Conservation (phyloP, 2,888 invertebrate genomes). For the Dendrolimus houi region DNA sequence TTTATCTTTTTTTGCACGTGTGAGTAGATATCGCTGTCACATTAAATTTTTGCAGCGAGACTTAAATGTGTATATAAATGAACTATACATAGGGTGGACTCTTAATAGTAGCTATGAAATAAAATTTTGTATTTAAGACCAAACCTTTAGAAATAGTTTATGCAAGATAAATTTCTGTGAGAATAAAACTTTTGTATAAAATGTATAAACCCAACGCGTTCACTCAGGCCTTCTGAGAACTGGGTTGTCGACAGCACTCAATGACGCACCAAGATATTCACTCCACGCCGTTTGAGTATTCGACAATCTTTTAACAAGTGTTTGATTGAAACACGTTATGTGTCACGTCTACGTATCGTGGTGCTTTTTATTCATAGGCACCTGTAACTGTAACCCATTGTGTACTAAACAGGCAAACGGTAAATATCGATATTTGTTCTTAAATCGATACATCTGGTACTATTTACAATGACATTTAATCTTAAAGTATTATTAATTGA, state of each 20-base stretch:
- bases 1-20: too few species aligned
- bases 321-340: neutral
- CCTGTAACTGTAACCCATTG: neutral
- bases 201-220: neutral
- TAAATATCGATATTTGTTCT: neutral
- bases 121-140: too few species aligned
- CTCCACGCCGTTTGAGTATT: slow-evolving; percentile 1
- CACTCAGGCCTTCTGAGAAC: slow-evolving; percentile 6
- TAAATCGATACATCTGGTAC: neutral
- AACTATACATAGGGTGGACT: too few species aligned
- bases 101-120: too few species aligned
- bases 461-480: too few species aligned
- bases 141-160: too few species aligned
- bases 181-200: neutral
- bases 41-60: too few species aligned
- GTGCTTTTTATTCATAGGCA: neutral
- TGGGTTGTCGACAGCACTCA: slow-evolving; percentile 1
- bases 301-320: neutral
- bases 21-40: too few species aligned
- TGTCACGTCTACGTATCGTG: neutral
- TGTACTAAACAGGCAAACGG: neutral
- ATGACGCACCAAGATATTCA: slow-evolving; percentile 3
- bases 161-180: too few species aligned
- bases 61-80: too few species aligned
- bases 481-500: neutral